A percentile compares a stretch with the other conserved stretches of the same genome.
Evolutionary conservation across 1,140 invertebrate species (phyloP).

Genomic region (Drosophila lowei): DNA sequence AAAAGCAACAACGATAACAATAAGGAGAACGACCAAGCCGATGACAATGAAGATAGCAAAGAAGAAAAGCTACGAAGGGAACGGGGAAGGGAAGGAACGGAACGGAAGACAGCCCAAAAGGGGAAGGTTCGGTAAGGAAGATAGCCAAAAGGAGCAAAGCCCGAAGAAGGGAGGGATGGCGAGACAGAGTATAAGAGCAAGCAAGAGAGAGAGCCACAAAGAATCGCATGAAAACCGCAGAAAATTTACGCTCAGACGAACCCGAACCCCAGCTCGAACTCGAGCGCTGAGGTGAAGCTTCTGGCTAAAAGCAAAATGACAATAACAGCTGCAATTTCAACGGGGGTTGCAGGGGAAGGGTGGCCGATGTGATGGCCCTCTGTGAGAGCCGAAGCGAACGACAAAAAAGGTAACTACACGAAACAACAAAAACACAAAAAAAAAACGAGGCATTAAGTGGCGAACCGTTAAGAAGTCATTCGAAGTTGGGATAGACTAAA

Average conservation of each 20-base stretch:
- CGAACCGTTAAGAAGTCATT: slow-evolving; percentile 78
- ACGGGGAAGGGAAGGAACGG: background rate
- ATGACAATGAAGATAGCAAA: slow-evolving; percentile 59
- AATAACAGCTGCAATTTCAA: slow-evolving; percentile 74
- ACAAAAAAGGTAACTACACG: slow-evolving; percentile 42
- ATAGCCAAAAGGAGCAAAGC: slow-evolving; percentile 11
- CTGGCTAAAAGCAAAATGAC: slow-evolving; percentile 71
- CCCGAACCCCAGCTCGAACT: slow-evolving; percentile 38
- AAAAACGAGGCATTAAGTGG: slow-evolving; percentile 73
- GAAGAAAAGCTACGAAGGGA: too few relatives aligned
- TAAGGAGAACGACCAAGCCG: slow-evolving; percentile 30
- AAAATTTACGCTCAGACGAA: slow-evolving; percentile 60
- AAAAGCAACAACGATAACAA: slow-evolving; percentile 45
- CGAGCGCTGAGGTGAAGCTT: slow-evolving; percentile 60
- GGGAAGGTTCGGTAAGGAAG: background rate
- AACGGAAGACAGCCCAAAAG: too few relatives aligned
- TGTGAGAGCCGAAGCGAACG: slow-evolving; percentile 6
- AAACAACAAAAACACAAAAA: slow-evolving; percentile 24
- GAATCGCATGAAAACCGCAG: slow-evolving; percentile 67
- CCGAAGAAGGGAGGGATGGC: slow-evolving; percentile 8
- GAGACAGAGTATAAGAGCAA: too few relatives aligned
- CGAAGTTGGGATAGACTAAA: slow-evolving; percentile 37
- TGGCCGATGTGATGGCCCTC: slow-evolving; percentile 8
- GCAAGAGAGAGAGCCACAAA: slow-evolving; percentile 20
- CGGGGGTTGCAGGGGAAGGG: background rate